A percentile compares a stretch with the other conserved stretches of the same genome.
phyloP scores from a whole-genome alignment of 2,888 invertebrate species.

The Homarus gammarus region DNA sequence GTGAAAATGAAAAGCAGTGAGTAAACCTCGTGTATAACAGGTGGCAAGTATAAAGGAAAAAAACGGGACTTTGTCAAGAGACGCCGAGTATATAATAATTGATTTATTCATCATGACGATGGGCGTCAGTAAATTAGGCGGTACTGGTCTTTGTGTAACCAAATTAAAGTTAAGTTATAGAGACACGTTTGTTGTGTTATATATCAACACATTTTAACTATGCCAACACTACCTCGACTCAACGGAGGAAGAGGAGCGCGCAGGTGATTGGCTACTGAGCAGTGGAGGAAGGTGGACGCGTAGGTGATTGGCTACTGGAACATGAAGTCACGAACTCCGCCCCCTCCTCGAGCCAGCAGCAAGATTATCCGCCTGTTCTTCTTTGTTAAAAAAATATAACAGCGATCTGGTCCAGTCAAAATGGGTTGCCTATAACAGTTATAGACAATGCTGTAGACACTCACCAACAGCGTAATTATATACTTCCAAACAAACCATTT shows the following conservation, averaged over 20 bases:
- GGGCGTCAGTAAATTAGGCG: neutral
- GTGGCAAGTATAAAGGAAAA: slow-evolving; percentile 18
- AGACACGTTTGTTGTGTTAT: slow-evolving; percentile 19
- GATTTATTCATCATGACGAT: neutral
- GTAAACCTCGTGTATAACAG: slow-evolving; percentile 19
- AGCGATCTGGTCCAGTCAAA: slow-evolving; percentile 14
- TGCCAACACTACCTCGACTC: neutral
- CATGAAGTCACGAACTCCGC: slow-evolving; percentile 4
- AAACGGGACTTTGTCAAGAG: slow-evolving; percentile 5
- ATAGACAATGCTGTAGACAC: neutral
- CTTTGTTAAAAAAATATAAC: slow-evolving; percentile 17
- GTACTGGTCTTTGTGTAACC: neutral
- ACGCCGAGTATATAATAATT: slow-evolving; percentile 2
- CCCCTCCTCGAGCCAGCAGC: neutral
- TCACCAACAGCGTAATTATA: neutral
- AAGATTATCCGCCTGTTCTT: neutral
- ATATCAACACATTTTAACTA: slow-evolving; percentile 33
- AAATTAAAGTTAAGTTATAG: neutral
- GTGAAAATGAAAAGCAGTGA: slow-evolving; percentile 26
- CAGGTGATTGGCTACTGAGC: slow-evolving; percentile 33
- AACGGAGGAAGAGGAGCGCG: slow-evolving; percentile 11
- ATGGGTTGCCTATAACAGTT: slow-evolving; percentile 7
- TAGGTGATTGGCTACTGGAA: slow-evolving; percentile 7
- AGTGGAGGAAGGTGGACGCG: neutral
- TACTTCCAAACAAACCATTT: no score